Evolutionary conservation across 2,113 vertebrate species (phyloP), one percentile per base, ranked within the genome.

Genomic region (Acinonyx jubatus): DNA sequence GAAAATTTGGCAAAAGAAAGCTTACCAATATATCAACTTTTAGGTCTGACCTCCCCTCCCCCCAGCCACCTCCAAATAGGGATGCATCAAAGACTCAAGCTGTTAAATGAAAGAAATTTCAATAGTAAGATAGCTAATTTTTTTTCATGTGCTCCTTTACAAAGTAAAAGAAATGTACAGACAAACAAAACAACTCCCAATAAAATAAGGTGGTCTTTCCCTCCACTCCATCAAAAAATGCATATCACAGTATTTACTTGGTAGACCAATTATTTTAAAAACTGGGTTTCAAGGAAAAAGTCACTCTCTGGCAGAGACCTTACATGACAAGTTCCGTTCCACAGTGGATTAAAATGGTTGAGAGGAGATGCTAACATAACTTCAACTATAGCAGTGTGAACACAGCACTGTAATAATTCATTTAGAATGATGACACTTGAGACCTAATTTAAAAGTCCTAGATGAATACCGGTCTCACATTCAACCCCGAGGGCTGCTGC

Each of bases 381-480:
- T 98, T 98, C 99, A 98, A 98, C 98, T 99, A 98, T 97, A 98
- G 98, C 98, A 98, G 98, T 98, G 98, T 97, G 99, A 99, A 98
- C 98, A 98, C 98, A 98, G 98, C 98, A 98, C 98, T 98, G 98
- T 99, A 99, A 99, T 99, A 99, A 99, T 99, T 99, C 99, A 99
- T 99, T 99, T 99, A 99, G 99, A 99, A 98, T 99, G 99, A 99
- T 99, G 99, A 99, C 99, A 99, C 99, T 98, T 98, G 99, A 99
- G 99, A 99, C 99, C 99, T 99, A 99, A 99, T 99, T 99, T 99
- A 99, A 99, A 99, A 99, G 99, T 99, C 99, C 99, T 99, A 96
- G 98, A 98, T 99, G 99, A 99, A 99, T 99, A 98, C 98, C 95
- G 97, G 98, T 98, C 99, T 99, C 98, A 99, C 98, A 99, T 99